Percentiles rank a stretch among this genome's conserved stretches.
Conservation (phyloP, 2,797 vertebrate genomes). For the Anguilla obscura region DNA sequence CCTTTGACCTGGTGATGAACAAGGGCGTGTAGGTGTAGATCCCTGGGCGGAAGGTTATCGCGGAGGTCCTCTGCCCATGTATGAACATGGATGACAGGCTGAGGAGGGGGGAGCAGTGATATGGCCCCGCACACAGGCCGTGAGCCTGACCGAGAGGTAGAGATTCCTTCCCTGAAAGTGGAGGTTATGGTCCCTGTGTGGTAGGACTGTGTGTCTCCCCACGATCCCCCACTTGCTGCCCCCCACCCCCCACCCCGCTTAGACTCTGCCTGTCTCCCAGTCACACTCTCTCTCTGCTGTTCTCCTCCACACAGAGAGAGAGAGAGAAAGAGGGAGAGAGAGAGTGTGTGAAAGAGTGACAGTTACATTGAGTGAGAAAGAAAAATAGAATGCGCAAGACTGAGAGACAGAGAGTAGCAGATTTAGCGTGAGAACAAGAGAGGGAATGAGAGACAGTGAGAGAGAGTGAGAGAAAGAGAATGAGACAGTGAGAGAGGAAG, state of each 20-base stretch:
- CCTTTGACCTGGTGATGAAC: not conserved
- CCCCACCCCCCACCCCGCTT: not conserved
- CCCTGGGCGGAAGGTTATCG: not conserved
- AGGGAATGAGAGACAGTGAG: not conserved
- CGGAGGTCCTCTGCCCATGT: not conserved
- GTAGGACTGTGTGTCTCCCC: slow-evolving; percentile 30
- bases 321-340: not conserved
- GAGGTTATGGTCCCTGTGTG: not conserved
- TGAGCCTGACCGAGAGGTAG: not conserved
- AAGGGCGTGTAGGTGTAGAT: not conserved
- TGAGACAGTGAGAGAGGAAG: not conserved
- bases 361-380: not conserved
- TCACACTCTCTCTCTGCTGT: not conserved
- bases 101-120: not conserved
- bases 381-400: not conserved
- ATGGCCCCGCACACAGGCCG: not conserved
- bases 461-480: not conserved
- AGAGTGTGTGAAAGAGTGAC: not conserved
- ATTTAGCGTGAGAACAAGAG: not conserved
- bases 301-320: not conserved
- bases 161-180: not conserved
- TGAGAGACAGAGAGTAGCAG: not conserved
- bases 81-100: slow-evolving; percentile 6
- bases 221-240: not conserved
- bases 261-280: not conserved